Conservation (phyloP, 2,888 invertebrate genomes). For the Brachynemurus nebulosus region DNA sequence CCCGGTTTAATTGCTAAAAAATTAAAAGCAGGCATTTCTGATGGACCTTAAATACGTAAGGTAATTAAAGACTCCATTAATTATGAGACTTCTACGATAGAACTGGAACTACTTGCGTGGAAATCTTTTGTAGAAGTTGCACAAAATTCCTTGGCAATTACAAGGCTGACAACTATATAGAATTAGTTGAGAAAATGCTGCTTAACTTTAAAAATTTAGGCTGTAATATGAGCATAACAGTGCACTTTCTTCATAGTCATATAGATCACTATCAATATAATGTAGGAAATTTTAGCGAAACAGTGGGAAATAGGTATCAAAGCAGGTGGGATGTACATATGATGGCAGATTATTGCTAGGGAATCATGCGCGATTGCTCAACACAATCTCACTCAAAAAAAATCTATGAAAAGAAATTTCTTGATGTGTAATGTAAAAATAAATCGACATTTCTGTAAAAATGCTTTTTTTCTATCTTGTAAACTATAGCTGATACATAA, state of each 20-base stretch:
- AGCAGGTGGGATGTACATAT: no score
- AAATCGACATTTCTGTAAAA: no score
- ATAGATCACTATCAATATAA: neutral
- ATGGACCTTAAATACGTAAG: constrained; percentile 9
- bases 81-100: constrained; percentile 7
- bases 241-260: neutral
- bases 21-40: constrained; percentile 7
- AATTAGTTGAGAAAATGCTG: neutral
- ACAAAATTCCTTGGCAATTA: constrained; percentile 8
- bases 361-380: no score
- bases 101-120: constrained; percentile 8
- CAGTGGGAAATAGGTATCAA: neutral
- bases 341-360: no score
- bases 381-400: no score
- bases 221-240: neutral
- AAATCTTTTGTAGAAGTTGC: constrained; percentile 9
- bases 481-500: no score
- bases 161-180: constrained; percentile 6
- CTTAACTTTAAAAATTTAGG: neutral
- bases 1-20: constrained; percentile 5
- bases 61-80: constrained; percentile 7
- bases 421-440: no score
- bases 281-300: neutral
- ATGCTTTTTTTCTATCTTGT: no score
- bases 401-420: no score